Evolutionary conservation across 2,888 invertebrate genomes (phyloP).

Genomic region (Anticlea derivata): DNA sequence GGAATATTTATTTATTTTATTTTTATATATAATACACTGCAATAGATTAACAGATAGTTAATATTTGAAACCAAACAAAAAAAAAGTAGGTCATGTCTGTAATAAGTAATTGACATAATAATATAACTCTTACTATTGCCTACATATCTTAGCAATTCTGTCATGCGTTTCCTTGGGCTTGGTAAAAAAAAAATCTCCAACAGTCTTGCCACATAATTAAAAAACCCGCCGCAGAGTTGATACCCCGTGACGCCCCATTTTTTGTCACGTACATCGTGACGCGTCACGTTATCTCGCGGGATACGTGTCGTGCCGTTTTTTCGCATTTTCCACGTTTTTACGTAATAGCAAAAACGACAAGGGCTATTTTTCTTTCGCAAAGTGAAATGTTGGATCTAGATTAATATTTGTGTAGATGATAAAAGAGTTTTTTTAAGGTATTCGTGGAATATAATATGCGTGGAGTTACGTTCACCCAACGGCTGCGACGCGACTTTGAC

Average conservation of each 20-base stretch:
- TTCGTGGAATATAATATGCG: background rate
- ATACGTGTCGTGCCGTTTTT: too few relatives aligned
- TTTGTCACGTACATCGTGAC: constrained; percentile 44
- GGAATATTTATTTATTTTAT: too few relatives aligned
- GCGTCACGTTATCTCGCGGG: constrained; percentile 46
- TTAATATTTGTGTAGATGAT: constrained; percentile 20
- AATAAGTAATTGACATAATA: too few relatives aligned
- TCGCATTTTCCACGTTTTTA: constrained; percentile 31
- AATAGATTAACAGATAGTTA: too few relatives aligned
- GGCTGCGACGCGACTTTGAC: background rate
- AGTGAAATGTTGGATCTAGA: constrained; percentile 26
- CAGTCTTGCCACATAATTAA: too few relatives aligned
- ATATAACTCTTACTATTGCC: too few relatives aligned
- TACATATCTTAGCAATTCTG: too few relatives aligned
- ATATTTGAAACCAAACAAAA: too few relatives aligned
- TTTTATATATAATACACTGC: too few relatives aligned
- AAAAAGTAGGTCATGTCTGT: too few relatives aligned
- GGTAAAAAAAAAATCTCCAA: too few relatives aligned
- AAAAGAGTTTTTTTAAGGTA: background rate
- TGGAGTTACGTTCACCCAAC: background rate
- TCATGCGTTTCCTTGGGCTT: too few relatives aligned
- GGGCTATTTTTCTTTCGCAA: constrained; percentile 19
- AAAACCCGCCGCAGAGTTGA: background rate
- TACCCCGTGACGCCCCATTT: constrained; percentile 26
- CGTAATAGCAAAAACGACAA: constrained; percentile 36